phyloP scores from a whole-genome alignment of 2,797 vertebrate genomes.

The Sylvilagus floridanus region DNA sequence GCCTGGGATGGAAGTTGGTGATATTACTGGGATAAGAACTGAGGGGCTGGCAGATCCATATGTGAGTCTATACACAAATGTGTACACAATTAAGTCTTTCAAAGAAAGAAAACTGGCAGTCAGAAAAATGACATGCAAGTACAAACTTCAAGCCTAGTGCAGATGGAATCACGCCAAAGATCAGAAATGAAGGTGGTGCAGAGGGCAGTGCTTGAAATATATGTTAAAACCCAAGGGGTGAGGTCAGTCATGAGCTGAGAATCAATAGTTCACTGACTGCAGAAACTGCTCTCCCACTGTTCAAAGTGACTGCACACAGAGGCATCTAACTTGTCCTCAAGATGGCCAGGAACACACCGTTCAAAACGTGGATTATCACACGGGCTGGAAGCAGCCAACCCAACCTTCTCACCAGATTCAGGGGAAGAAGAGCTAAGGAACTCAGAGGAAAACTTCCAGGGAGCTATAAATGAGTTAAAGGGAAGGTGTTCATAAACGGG shows the following conservation, averaged over 20 bases:
- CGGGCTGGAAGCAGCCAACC: not conserved
- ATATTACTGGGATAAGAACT: not conserved
- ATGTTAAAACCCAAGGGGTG: not conserved
- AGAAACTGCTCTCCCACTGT: not conserved
- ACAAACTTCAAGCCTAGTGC: not conserved
- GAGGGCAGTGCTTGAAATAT: not conserved
- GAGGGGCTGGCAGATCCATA: not conserved
- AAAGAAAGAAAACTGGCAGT: not conserved
- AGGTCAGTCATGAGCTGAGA: not conserved
- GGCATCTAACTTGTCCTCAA: not conserved
- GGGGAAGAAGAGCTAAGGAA: not conserved
- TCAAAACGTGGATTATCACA: not conserved
- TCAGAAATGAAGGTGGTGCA: not conserved
- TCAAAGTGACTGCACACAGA: fast-evolving
- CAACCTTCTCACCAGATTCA: not conserved
- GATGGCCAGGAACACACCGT: not conserved
- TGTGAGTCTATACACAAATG: not conserved
- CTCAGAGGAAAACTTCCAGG: not conserved
- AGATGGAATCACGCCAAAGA: not conserved
- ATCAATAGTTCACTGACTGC: not conserved
- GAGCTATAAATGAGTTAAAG: not conserved
- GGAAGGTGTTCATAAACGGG: not conserved
- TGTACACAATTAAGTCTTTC: not conserved
- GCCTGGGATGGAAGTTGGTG: not conserved
- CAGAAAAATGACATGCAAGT: not conserved